Evolutionary conservation across 2,888 invertebrate genomes (phyloP), one percentile per base, ranked within the genome.

Genomic region (Frankliniella fusca): DNA sequence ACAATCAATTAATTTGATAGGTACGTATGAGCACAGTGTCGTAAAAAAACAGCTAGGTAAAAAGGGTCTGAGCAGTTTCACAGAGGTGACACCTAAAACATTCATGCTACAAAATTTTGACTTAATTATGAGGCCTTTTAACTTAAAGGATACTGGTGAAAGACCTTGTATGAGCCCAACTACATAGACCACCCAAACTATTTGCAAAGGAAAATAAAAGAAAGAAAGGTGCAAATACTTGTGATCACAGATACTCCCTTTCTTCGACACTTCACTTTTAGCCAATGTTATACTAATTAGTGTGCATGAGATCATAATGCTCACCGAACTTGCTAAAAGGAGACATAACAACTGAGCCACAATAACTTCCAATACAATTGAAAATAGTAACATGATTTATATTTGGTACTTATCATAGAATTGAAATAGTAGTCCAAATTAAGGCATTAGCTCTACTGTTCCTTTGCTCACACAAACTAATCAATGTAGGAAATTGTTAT

Each of bases 361-460:
- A 76, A 76, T 76, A 76, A 76, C 70, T 76, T 76, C 5, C 27
- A 76, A 9, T 76, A 76, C 27, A n/a, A 76, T 76, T 27, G 61
- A 76, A 76, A 76, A 76, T 76, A 76, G 70, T 76, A 76, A 76
- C 70, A 76, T 27, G 70, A 76, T 76, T 76, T 76, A 76, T 27
- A 76, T 27, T 76, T 76, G 70, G 27, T 76, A 76, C 70, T 76
- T 76, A 76, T 61, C 11, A 76, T 27, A 76, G 27, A 76, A 27
- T 27, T 76, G 23, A 27, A 76, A 76, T 27, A 38, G 27, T 76
- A 76, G n/a, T 27, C 27, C 70, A 27, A 76, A 76, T 76, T 27
- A 76, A 27, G 23, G 27, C 27, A 23, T 27, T n/a, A n/a, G n/a
- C 70, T 76, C 70, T 76, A 27, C 70, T 23, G 70, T 76, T 76